Evolutionary conservation across 2,888 invertebrate genomes (phyloP), one percentile per base, ranked within the genome.

Genomic region (Sarcophaga variegata): DNA sequence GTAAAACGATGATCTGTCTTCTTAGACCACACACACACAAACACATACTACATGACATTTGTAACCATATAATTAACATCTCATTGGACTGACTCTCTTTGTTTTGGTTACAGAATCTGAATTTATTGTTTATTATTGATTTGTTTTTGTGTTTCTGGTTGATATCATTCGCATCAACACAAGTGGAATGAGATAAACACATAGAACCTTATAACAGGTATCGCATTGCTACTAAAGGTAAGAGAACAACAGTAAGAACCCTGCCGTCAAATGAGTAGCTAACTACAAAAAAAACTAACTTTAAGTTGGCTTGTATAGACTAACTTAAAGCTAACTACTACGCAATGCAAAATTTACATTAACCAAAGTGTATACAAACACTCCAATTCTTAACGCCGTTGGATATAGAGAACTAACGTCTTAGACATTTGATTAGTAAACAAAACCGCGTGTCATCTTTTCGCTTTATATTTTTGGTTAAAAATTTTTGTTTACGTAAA

Each of bases 51-150:
- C 45, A 25, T n/a, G 59, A 62, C 14, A 25, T 54, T 14, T 54
- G 17, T 37, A 37, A 37, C 37, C 54, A 54, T 14, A 14, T 54
- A 54, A 54, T 54, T 54, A 54, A 17, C 54, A 54, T 54, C 54
- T 54, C 54, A 14, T 54, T 54, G 54, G 17, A 14, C 17, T 54
- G 54, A 4, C 12, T 54, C 79, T 81, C 80, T 81, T 47, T 75
- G 74, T 79, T 79, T 76, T 37, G 54, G 71, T 1, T 72, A 67
- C 72, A 83, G 64, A 72, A 59, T 17, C 17, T 17, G 6, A 17
- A 72, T 77, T 72, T 70, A 75, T 80, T 80, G 47, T 70, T 70
- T 75, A 80, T 84, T 86, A 86, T 86, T 81, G 83, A 86, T 81
- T 83, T 81, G 83, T 60, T 77, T 60, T 64, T 76, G 67, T 49